Conservation (phyloP, 2,113 vertebrate species). For the Noturus placidus region DNA sequence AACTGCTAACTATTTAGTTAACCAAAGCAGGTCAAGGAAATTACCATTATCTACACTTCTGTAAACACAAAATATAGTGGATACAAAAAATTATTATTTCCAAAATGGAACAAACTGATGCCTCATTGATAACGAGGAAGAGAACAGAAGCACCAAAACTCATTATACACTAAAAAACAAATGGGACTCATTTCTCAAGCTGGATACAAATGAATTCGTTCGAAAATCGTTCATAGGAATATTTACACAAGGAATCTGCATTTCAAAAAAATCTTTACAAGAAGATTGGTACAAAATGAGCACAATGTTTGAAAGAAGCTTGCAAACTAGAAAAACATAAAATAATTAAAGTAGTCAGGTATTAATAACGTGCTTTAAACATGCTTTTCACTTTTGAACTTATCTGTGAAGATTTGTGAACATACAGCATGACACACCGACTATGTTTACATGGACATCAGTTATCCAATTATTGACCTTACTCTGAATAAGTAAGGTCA, state of each 20-base stretch:
- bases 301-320: neutral
- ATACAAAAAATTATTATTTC: neutral
- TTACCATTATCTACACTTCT: neutral
- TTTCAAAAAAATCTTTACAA: neutral
- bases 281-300: neutral
- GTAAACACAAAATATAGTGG: neutral
- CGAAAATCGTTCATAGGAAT: too few relatives aligned
- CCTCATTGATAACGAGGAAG: neutral
- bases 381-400: neutral
- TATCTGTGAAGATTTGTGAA: neutral
- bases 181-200: neutral
- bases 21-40: neutral
- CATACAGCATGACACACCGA: neutral
- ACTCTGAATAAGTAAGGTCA: too few relatives aligned
- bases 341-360: neutral
- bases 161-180: neutral
- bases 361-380: neutral
- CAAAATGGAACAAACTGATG: neutral
- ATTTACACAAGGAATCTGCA: too few relatives aligned
- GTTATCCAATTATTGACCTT: too few relatives aligned
- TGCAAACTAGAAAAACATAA: neutral
- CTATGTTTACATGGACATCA: too few relatives aligned
- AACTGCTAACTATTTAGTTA: neutral
- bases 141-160: neutral
- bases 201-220: neutral